Evolutionary conservation across 2,113 vertebrate species (phyloP).

Genomic region (Puntigrus tetrazona): DNA sequence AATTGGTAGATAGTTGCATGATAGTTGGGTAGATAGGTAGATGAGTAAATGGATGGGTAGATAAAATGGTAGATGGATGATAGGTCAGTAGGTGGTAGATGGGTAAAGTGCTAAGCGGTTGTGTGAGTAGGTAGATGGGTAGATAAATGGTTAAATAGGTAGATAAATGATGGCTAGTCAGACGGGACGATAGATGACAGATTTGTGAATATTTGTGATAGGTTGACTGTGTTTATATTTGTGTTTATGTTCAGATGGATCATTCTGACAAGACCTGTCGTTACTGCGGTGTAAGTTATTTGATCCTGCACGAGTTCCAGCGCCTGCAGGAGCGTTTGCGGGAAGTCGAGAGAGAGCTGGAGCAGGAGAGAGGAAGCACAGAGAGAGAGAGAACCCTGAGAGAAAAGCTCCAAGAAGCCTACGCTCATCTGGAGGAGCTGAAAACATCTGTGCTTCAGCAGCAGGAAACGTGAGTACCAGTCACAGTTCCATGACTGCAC

Average conservation of each 20-base stretch:
- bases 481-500: neutral
- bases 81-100: no score
- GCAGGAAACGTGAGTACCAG: slow-evolving; percentile 51
- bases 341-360: slow-evolving; percentile 80
- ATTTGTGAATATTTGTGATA: neutral
- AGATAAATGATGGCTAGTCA: neutral
- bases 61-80: neutral
- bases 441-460: slow-evolving; percentile 70
- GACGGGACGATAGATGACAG: neutral
- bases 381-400: slow-evolving; percentile 75
- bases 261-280: slow-evolving; percentile 82
- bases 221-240: slow-evolving; percentile 23
- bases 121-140: no score
- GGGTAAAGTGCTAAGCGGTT: no score
- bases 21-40: neutral
- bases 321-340: slow-evolving; percentile 79
- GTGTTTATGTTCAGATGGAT: slow-evolving; percentile 67
- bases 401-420: slow-evolving; percentile 73
- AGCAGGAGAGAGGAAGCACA: slow-evolving; percentile 72
- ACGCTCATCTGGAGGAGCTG: slow-evolving; percentile 67
- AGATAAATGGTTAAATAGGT: neutral
- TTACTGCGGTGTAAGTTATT: slow-evolving; percentile 90
- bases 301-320: slow-evolving; percentile 88
- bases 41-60: neutral
- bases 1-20: rapidly evolving